A percentile compares a stretch with the other conserved stretches of the same genome.
Evolutionary conservation across 2,888 invertebrate species (phyloP).

Genomic region (Synanthedon tipuliformis): DNA sequence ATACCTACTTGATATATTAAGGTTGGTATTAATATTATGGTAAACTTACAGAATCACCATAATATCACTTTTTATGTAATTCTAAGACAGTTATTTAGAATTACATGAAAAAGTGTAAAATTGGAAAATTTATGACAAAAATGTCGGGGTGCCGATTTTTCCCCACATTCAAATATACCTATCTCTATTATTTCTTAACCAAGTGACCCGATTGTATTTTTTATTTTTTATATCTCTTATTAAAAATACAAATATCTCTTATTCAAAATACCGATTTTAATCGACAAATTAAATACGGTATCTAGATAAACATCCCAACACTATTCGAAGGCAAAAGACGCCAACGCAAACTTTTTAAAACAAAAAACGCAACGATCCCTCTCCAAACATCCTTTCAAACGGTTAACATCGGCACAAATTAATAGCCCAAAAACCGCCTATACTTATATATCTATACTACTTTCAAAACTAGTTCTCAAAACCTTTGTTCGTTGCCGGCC

Average conservation of each 20-base stretch:
- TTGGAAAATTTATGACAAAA: no score
- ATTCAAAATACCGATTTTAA: conserved; percentile 3
- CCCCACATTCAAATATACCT: no score
- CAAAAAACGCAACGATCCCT: conserved; percentile 27
- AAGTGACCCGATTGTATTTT: no score
- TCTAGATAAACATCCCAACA: conserved; percentile 11
- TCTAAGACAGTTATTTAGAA: no score
- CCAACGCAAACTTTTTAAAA: conserved; percentile 29
- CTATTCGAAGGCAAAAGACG: conserved; percentile 23
- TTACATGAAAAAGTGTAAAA: no score
- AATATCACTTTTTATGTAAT: no score
- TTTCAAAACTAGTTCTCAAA: conserved; percentile 41
- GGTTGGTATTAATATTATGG: no score
- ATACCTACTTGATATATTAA: no score
- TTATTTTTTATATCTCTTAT: background rate
- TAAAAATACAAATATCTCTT: background rate
- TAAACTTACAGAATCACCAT: no score
- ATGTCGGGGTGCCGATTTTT: no score
- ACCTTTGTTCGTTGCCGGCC: conserved; percentile 38
- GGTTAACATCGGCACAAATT: conserved; percentile 21
- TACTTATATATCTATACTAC: conserved; percentile 11
- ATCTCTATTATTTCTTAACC: no score
- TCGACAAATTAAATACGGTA: no score
- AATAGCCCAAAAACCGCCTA: conserved; percentile 25
- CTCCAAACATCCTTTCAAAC: conserved; percentile 22